Evolutionary conservation across 2,888 invertebrate genomes (phyloP).

Genomic region (Diogma glabrata): DNA sequence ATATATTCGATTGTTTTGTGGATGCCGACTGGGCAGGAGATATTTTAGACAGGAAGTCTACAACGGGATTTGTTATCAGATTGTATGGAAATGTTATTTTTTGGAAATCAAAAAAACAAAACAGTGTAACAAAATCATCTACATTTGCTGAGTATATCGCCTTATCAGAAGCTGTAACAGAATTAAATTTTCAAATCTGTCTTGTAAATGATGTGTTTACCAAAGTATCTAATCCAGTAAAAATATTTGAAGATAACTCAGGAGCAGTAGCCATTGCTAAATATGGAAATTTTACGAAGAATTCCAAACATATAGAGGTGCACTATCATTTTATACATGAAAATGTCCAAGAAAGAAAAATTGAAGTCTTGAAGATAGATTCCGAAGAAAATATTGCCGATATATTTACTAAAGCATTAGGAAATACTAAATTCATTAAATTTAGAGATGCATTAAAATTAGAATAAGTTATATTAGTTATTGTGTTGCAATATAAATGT

Average conservation of each 20-base stretch:
- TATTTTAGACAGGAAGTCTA: conserved; percentile 17
- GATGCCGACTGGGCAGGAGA: conserved; percentile 30
- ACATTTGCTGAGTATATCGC: conserved; percentile 25
- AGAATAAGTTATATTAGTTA: too few species aligned
- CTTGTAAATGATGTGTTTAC: background rate
- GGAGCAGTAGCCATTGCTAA: conserved; percentile 21
- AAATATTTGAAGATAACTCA: conserved; percentile 24
- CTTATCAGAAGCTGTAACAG: conserved; percentile 22
- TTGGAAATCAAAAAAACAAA: conserved; percentile 29
- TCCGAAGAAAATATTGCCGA: too few species aligned
- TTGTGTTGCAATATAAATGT: too few species aligned
- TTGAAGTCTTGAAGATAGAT: too few species aligned
- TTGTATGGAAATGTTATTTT: conserved; percentile 25
- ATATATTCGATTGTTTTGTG: conserved; percentile 20
- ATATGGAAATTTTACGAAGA: conserved; percentile 11
- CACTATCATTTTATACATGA: conserved; percentile 22
- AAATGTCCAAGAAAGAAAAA: too few species aligned
- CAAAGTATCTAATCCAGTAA: conserved; percentile 19
- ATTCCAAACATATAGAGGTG: conserved; percentile 10
- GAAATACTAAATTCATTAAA: too few species aligned
- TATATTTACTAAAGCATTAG: too few species aligned
- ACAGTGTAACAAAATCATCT: conserved; percentile 22
- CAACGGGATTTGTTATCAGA: conserved; percentile 27
- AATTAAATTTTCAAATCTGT: conserved; percentile 12
- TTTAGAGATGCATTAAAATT: too few species aligned